Evolutionary conservation across 2,888 invertebrate genomes (phyloP), one percentile per base, ranked within the genome.

Genomic region (Agonopterix subpropinquella): DNA sequence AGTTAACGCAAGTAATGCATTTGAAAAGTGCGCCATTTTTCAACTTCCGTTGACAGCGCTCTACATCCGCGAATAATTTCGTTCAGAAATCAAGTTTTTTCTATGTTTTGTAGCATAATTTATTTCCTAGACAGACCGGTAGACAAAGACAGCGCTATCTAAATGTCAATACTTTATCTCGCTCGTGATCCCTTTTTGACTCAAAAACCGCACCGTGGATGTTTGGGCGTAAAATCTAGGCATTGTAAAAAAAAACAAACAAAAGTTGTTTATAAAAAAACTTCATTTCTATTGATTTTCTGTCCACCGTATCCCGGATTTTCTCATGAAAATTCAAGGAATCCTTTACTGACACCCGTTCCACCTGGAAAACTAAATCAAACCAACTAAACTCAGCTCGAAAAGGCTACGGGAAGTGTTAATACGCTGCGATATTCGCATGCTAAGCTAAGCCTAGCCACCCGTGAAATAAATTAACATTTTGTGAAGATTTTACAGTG

Each of bases 211-310:
- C 28, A 28, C 28, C 28, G 28, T 4, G 28, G 28, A 28, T 28
- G 28, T 28, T 28, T 28, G 28, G 28, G 28, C 28, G 28, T 28
- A 28, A 28, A 28, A 28, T 28, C 28, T 28, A 28, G 28, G 10
- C 47, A 9, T 49, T 37, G 15, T 45, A 13, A 49, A 59, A 64
- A 56, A 58, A 70, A 67, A 70, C 50, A 53, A 51, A 41, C 37
- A 68, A 63, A 64, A 65, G 70, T 71, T 78, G 76, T 80, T 73
- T 79, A 78, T 71, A 70, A 76, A 78, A 79, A 77, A 81, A 82
- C 64, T 60, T 61, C 66, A 70, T 67, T 74, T 79, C 78, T 87
- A 87, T 87, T 84, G 86, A 87, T 87, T 87, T 87, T 85, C 75
- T 57, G 65, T 65, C 70, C 28, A 64, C 63, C 51, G 62, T 11